These are phyloP conservation scores for Isaurus tuberculatus DNA, from an alignment of 92 coral and sea anemone genomes.

Conservation along the genomic window DNA sequence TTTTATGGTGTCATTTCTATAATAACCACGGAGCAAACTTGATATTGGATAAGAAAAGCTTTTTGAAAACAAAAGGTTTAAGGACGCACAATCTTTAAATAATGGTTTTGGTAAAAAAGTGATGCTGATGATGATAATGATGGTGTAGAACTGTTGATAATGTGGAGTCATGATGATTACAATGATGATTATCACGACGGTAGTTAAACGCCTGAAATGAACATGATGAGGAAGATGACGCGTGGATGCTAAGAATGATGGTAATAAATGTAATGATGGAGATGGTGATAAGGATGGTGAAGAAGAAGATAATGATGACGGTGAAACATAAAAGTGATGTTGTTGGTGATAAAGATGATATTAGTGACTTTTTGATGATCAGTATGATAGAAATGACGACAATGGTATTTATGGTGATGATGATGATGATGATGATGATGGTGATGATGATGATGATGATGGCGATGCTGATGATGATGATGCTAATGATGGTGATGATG, in stretches of 20 bases:
- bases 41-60: background rate
- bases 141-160: no score
- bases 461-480: background rate
- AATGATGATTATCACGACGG: background rate
- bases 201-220: no score
- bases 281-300: background rate
- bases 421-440: background rate
- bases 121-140: no score
- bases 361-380: background rate
- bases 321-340: background rate
- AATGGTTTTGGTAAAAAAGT: no score
- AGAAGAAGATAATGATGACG: background rate
- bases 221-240: no score
- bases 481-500: background rate
- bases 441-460: background rate
- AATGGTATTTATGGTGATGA: background rate
- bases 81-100: background rate
- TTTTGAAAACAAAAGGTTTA: no score
- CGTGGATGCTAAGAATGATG: background rate
- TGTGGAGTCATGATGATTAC: no score
- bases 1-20: no score
- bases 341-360: background rate
- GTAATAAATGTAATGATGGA: background rate
- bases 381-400: background rate
- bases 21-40: no score